These are phyloP conservation scores for Magallana ariakensis DNA, from an alignment of 1,140 invertebrate genomes.

Conservation along the genomic window DNA sequence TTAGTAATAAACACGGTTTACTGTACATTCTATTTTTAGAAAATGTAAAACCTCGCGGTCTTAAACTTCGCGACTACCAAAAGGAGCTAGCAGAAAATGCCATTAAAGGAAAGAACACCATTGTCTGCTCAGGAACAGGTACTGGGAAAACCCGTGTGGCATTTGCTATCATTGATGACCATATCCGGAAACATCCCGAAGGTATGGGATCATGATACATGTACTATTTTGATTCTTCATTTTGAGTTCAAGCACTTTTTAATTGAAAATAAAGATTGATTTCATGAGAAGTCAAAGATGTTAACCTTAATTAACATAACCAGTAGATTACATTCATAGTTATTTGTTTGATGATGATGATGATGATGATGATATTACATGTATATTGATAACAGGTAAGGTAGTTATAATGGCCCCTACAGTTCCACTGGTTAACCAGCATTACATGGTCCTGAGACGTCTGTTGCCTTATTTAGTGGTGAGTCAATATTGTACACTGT, in stretches of 20 bases:
- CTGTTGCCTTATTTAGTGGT: conserved; percentile 23
- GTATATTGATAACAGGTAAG: not conserved
- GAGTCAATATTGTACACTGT: not conserved
- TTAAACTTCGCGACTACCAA: conserved; percentile 69
- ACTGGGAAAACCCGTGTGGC: conserved; percentile 74
- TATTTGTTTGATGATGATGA: not conserved
- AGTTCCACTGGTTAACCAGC: conserved; percentile 6
- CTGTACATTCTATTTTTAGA: not conserved
- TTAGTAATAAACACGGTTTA: no score
- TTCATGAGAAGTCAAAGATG: not conserved
- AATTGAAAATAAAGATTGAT: no score
- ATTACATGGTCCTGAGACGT: not conserved
- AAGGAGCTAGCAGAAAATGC: conserved; percentile 67
- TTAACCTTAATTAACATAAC: not conserved
- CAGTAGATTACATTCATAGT: not conserved
- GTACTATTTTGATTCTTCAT: no score
- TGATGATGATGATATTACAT: not conserved
- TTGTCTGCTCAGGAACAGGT: conserved; percentile 74
- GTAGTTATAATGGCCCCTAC: conserved; percentile 15
- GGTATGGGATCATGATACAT: conserved; percentile 36
- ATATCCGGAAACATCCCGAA: conserved; percentile 56
- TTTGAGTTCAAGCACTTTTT: not conserved
- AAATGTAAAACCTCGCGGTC: not conserved
- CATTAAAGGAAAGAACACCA: conserved; percentile 67
- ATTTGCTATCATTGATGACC: conserved; percentile 67